A percentile compares a stretch with the other conserved stretches of the same genome.
These are phyloP conservation scores for Dermochelys coriacea DNA, from an alignment of 2,797 vertebrate species.

Conservation along the genomic window DNA sequence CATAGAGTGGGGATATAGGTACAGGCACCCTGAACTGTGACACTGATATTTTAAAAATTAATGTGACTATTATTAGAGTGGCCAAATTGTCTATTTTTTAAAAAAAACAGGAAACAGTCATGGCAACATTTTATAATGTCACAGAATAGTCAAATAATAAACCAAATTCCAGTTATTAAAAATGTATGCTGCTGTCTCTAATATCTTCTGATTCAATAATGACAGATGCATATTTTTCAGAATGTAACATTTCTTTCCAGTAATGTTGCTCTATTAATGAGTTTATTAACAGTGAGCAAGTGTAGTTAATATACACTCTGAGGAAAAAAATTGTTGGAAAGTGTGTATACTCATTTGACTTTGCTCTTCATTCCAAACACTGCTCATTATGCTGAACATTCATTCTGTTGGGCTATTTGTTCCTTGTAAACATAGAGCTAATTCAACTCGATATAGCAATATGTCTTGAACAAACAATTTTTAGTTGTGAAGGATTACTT, in stretches of 20 bases:
- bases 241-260: background rate
- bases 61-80: background rate
- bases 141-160: background rate
- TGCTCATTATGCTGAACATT: background rate
- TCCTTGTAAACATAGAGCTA: background rate
- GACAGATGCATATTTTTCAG: no score
- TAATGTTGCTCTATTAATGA: background rate
- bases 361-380: background rate
- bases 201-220: no score
- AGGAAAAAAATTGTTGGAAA: accelerated
- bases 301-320: background rate
- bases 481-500: background rate
- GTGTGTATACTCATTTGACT: accelerated
- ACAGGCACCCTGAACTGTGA: background rate
- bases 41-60: background rate
- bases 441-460: background rate
- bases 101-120: background rate
- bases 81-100: background rate
- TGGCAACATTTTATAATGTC: background rate
- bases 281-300: background rate
- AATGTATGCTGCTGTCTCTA: background rate
- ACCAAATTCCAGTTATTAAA: background rate
- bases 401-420: background rate
- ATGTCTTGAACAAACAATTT: background rate
- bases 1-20: background rate